A percentile compares a stretch with the other conserved stretches of the same genome.
Evolutionary conservation across 2,888 invertebrate species (phyloP).

Genomic region (Cyclophora punctaria): DNA sequence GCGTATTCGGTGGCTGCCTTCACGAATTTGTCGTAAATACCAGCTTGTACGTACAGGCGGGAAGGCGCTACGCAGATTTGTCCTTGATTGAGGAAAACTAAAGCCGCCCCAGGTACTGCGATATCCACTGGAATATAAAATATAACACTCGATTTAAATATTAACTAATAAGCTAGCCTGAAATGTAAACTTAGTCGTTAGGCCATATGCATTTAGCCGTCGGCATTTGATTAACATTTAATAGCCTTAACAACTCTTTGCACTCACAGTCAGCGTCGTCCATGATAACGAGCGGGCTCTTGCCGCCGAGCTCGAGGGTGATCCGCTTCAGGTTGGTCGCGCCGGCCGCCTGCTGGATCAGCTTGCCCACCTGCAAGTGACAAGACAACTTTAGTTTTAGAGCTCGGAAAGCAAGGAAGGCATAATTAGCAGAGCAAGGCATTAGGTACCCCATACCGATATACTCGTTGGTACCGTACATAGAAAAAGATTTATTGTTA

Average conservation of each 20-base stretch:
- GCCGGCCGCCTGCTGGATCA: constrained; percentile 81
- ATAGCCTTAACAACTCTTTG: too few species aligned
- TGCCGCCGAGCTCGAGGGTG: constrained; percentile 90
- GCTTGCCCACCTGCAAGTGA: constrained; percentile 65
- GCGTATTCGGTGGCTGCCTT: constrained; percentile 80
- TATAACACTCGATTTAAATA: neutral
- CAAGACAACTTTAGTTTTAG: too few species aligned
- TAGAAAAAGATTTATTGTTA: too few species aligned
- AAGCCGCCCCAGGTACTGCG: constrained; percentile 39
- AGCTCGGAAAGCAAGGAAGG: too few species aligned
- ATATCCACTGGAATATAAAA: constrained; percentile 28
- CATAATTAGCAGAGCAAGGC: too few species aligned
- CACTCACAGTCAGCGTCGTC: constrained; percentile 82
- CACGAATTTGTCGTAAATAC: constrained; percentile 88
- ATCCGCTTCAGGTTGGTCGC: constrained; percentile 86
- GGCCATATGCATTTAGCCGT: too few species aligned
- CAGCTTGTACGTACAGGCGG: constrained; percentile 45
- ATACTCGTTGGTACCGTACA: too few species aligned
- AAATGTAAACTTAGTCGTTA: too few species aligned
- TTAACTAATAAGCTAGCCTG: constrained; percentile 80
- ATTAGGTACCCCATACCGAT: too few species aligned
- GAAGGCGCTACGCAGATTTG: constrained; percentile 50
- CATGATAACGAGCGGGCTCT: constrained; percentile 88
- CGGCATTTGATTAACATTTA: too few species aligned
- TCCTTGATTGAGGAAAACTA: constrained; percentile 42